Evolutionary conservation across 2,113 vertebrate genomes (phyloP), one percentile per base, ranked within the genome.

Genomic region (Fulmarus glacialis): DNA sequence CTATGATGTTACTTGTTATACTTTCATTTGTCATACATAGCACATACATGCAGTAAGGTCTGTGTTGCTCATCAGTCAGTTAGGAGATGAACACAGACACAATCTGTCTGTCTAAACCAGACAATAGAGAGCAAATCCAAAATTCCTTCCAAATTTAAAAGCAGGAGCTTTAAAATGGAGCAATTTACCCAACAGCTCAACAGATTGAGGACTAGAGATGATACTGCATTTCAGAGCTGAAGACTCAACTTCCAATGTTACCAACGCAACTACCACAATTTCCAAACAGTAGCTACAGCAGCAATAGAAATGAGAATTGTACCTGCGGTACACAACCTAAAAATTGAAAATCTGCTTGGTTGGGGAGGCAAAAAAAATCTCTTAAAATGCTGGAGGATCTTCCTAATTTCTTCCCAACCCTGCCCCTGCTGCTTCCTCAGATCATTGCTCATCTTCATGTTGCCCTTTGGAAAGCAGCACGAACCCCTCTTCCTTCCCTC

Each of bases 61-160:
- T 87, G 26, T 94, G 40, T 48, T 77, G 70, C 58, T 95, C 29
- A 72, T 43, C 50, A 2, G 64, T n/a, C 58, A 73, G 8, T 73
- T 16, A 86, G 40, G 55, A 59, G 48, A 70, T 34, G 47, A 66
- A 91, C 32, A 59, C 21, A 92, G 82, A 62, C 13, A 74, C 12
- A 48, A 30, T 62, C 42, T 88, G 38, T 83, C 56, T 71, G 50
- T 77, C n/a, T 93, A 40, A 88, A 90, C 56, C 56, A 95, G 73
- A 68, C 3, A 86, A 27, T 52, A 38, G 19, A 90, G 40, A 66
- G 32, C 38, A 94, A 96, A 82, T 60, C 6, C 18, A 84, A 75
- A 77, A 79, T 24, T 93, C n/a, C 45, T 94, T 56, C 83, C 73
- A 97, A 91, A 78, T 92, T 70, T 72, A 71, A 93, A 97, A 94